These are phyloP conservation scores for Sterna hirundo DNA, from an alignment of 2,113 vertebrate species.

Conservation along the genomic window DNA sequence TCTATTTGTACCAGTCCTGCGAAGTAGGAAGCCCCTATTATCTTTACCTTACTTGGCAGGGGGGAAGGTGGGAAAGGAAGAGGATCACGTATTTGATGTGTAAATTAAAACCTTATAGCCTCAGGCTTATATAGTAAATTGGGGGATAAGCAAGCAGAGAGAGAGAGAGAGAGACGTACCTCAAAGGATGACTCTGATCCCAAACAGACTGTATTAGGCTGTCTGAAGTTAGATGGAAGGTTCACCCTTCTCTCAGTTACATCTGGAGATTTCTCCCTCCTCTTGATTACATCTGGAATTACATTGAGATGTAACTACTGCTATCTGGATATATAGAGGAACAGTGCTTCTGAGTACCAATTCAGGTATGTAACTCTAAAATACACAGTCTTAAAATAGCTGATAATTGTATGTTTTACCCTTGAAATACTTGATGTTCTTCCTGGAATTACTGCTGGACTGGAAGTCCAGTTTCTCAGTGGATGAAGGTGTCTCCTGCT, in stretches of 20 bases:
- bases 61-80: not conserved
- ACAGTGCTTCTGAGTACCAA: not conserved
- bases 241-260: not conserved
- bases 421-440: not conserved
- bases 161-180: not conserved
- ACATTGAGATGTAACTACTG: not conserved
- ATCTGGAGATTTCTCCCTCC: not conserved
- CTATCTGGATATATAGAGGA: not conserved
- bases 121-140: not conserved
- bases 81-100: not conserved
- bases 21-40: not conserved
- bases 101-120: not conserved
- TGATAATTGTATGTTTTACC: not conserved
- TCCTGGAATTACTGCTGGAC: not conserved
- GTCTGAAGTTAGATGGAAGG: not conserved
- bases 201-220: not conserved
- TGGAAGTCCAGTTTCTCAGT: not conserved
- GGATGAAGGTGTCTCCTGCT: not conserved
- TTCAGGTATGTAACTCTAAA: not conserved
- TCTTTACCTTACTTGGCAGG: not conserved
- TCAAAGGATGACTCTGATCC: not conserved
- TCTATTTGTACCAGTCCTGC: not conserved
- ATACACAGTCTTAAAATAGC: not conserved
- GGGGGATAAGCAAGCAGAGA: not conserved
- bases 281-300: not conserved